Conservation (phyloP, 2,888 invertebrate genomes). For the Trichopoda pennipes region DNA sequence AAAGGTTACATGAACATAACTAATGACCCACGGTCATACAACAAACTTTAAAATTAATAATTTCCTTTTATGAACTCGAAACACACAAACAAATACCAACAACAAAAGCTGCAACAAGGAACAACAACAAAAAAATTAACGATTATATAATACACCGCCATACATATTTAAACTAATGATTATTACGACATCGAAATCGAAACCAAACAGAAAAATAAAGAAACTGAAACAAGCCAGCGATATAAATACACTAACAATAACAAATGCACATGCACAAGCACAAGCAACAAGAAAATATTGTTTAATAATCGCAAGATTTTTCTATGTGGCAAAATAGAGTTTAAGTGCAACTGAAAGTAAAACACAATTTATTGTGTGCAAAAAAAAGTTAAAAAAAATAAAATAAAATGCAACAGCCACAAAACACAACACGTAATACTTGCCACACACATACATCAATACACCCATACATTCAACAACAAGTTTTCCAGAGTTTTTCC, state of each 20-base stretch:
- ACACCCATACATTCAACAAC: conserved; percentile 24
- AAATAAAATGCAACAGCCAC: conserved; percentile 30
- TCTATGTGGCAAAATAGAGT: conserved; percentile 65
- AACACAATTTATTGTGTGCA: conserved; percentile 62
- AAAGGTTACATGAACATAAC: conserved; percentile 65
- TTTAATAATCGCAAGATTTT: conserved; percentile 51
- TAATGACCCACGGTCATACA: conserved; percentile 68
- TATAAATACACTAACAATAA: not conserved
- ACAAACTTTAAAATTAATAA: conserved; percentile 56
- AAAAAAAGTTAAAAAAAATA: conserved; percentile 54
- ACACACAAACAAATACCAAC: conserved; percentile 17
- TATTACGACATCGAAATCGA: conserved; percentile 63
- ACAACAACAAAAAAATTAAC: conserved; percentile 25
- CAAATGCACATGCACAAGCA: conserved; percentile 33
- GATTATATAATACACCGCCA: conserved; percentile 61
- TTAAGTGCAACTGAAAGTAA: conserved; percentile 68
- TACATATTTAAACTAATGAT: conserved; percentile 44
- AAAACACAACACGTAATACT: conserved; percentile 46
- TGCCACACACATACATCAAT: not conserved
- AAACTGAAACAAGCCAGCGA: conserved; percentile 9
- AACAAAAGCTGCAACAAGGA: conserved; percentile 31
- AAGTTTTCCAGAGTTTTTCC: conserved; percentile 71
- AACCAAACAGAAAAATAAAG: conserved; percentile 15
- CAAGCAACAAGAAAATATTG: conserved; percentile 34
- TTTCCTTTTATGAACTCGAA: conserved; percentile 57